Conservation (phyloP, 2,113 vertebrate genomes). For the Rhodinocichla rosea region DNA sequence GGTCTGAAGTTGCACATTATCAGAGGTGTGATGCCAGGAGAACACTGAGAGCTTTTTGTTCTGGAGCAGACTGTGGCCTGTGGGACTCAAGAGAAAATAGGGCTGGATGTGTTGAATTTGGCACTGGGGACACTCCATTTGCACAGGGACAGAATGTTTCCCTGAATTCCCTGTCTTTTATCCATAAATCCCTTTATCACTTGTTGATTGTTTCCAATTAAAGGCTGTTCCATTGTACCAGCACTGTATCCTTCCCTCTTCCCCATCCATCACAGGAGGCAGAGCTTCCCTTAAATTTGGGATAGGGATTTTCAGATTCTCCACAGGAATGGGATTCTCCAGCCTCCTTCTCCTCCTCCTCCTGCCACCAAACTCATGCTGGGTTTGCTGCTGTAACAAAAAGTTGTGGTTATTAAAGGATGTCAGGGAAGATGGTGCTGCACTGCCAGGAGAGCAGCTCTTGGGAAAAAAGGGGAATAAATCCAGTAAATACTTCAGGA, state of each 20-base stretch:
- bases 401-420: background rate
- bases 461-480: background rate
- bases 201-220: background rate
- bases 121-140: background rate
- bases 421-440: background rate
- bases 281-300: background rate
- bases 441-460: background rate
- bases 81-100: background rate
- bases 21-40: background rate
- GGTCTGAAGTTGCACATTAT: background rate
- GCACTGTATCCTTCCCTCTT: background rate
- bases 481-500: background rate
- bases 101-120: background rate
- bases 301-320: background rate
- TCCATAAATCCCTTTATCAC: background rate
- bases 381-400: background rate
- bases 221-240: background rate
- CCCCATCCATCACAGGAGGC: background rate
- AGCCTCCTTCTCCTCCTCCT: background rate
- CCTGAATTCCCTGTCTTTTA: background rate
- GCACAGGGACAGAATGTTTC: background rate
- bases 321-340: background rate
- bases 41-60: conserved; percentile 22
- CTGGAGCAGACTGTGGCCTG: background rate
- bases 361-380: background rate